phyloP scores from a whole-genome alignment of 2,113 vertebrate species.

The Cacatua alba region DNA sequence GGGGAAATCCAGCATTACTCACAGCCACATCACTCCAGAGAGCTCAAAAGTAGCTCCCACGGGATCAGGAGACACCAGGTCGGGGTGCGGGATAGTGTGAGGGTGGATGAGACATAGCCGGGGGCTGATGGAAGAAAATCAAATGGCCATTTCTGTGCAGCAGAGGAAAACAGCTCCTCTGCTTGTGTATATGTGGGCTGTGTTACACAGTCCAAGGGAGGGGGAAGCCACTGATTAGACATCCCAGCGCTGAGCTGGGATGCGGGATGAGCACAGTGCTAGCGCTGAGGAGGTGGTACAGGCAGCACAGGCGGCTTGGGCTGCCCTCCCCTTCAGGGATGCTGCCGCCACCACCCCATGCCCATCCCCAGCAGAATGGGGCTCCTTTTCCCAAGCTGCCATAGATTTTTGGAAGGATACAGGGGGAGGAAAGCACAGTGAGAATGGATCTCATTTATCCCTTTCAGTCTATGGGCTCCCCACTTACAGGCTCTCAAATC shows the following conservation, averaged over 20 bases:
- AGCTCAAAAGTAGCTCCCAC: not conserved
- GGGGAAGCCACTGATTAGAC: not conserved
- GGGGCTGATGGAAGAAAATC: not conserved
- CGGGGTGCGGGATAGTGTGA: accelerated
- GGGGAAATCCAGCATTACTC: not conserved
- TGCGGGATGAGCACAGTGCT: accelerated
- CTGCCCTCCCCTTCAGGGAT: not conserved
- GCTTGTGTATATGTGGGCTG: not conserved
- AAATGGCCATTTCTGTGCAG: not conserved
- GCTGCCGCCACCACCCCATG: not conserved
- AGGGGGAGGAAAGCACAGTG: not conserved
- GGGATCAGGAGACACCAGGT: not conserved
- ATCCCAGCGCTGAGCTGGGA: not conserved
- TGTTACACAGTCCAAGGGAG: accelerated
- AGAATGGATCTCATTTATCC: not conserved
- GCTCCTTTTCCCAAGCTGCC: not conserved
- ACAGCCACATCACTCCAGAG: not conserved
- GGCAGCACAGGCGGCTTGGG: not conserved
- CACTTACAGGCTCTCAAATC: not conserved
- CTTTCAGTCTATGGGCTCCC: not conserved
- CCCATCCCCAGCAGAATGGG: not conserved
- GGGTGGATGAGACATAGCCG: not conserved
- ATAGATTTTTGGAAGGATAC: not conserved
- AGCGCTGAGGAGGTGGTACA: not conserved
- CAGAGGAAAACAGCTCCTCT: not conserved